Percentiles rank a stretch among this genome's conserved stretches.
phyloP scores from a whole-genome alignment of 2,888 invertebrate genomes.

The Macropis europaea region DNA sequence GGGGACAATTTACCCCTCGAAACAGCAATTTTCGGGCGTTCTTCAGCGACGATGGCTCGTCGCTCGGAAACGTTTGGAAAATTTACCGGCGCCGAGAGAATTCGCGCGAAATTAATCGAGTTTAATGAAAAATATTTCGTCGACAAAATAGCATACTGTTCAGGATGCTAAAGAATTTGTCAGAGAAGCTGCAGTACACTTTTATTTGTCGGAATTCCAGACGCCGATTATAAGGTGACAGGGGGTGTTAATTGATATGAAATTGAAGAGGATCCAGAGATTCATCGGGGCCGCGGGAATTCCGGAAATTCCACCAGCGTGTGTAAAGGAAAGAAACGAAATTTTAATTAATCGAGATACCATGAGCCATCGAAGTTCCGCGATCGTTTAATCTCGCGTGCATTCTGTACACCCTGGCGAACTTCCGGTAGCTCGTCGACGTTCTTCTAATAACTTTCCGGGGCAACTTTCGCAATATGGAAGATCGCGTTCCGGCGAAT shows the following conservation, averaged over 20 bases:
- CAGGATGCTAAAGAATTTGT: too few species aligned
- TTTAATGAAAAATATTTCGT: neutral
- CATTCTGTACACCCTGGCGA: neutral
- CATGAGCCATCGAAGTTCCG: neutral
- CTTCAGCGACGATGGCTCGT: neutral
- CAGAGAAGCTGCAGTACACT: too few species aligned
- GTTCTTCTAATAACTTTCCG: conserved; percentile 26
- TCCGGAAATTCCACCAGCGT: too few species aligned
- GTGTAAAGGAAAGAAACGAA: neutral
- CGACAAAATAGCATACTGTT: neutral
- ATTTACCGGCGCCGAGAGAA: neutral
- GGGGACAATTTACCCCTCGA: neutral
- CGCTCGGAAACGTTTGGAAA: too few species aligned
- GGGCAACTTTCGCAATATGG: conserved; percentile 31
- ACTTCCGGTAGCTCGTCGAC: conserved; percentile 1
- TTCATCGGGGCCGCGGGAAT: too few species aligned
- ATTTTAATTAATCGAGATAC: conserved; percentile 5
- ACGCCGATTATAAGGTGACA: too few species aligned
- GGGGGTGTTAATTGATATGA: too few species aligned
- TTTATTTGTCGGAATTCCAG: too few species aligned
- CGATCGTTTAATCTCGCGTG: neutral
- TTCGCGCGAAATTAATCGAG: neutral
- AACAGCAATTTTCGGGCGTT: neutral
- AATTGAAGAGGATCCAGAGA: too few species aligned
- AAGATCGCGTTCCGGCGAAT: conserved; percentile 3